These are phyloP conservation scores for Neodontobutis hainanensis DNA, from an alignment of 2,113 vertebrate genomes.

Conservation along the genomic window DNA sequence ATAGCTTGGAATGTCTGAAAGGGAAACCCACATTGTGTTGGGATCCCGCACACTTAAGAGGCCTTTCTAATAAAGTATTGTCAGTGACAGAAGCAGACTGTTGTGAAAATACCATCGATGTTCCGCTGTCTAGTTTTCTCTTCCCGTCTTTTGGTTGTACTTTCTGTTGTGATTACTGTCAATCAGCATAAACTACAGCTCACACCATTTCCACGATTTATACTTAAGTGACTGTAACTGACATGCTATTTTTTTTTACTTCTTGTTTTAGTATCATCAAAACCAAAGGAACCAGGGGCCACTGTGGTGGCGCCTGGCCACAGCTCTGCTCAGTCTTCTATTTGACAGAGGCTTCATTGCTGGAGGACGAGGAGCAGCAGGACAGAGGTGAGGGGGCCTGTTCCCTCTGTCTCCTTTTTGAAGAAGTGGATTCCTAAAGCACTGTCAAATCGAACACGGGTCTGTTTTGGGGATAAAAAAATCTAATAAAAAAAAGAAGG, in stretches of 20 bases:
- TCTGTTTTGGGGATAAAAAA: slow-evolving; percentile 52
- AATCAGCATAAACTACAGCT: slow-evolving; percentile 20
- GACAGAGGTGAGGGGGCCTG: slow-evolving; percentile 71
- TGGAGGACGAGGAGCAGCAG: slow-evolving; percentile 55
- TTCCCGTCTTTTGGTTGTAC: slow-evolving; percentile 36
- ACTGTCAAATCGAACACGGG: slow-evolving; percentile 80
- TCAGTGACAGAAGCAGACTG: slow-evolving; percentile 46
- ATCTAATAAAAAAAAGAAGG: slow-evolving; percentile 32
- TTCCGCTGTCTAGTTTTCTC: slow-evolving; percentile 56
- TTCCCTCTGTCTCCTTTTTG: slow-evolving; percentile 7
- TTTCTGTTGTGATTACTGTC: slow-evolving; percentile 14
- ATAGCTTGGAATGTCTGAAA: slow-evolving; percentile 34
- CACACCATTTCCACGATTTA: background rate
- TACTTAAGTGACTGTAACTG: slow-evolving; percentile 16
- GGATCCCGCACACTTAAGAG: slow-evolving; percentile 40
- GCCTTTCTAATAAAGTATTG: slow-evolving; percentile 33
- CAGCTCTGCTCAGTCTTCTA: slow-evolving; percentile 73
- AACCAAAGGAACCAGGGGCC: slow-evolving; percentile 82
- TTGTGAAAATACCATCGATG: slow-evolving; percentile 64
- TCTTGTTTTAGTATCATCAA: slow-evolving; percentile 75
- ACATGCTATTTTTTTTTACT: slow-evolving; percentile 12
- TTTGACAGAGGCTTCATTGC: slow-evolving; percentile 69
- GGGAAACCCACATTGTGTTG: slow-evolving; percentile 16
- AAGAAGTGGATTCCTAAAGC: slow-evolving; percentile 72
- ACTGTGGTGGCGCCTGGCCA: slow-evolving; percentile 77